These are phyloP conservation scores for Siniperca chuatsi DNA, from an alignment of 2,113 vertebrate genomes.

Conservation along the genomic window DNA sequence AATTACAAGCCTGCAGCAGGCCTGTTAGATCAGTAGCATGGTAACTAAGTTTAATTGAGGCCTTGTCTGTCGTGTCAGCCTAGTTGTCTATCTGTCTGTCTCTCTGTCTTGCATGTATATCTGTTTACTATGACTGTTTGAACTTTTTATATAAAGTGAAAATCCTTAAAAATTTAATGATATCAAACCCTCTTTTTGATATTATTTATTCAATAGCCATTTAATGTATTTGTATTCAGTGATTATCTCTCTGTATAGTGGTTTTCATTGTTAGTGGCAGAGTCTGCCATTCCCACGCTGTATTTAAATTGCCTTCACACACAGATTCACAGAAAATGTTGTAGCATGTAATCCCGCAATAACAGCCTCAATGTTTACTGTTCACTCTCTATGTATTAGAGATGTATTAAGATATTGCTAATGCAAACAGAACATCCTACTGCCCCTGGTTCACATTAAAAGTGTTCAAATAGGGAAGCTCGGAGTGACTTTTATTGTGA, in stretches of 20 bases:
- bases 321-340: neutral
- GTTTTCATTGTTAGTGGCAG: neutral
- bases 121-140: neutral
- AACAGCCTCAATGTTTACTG: neutral
- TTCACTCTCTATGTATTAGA: neutral
- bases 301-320: neutral
- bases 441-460: neutral
- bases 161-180: neutral
- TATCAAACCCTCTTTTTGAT: neutral
- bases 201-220: neutral
- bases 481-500: neutral
- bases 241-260: neutral
- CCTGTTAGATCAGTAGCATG: constrained; percentile 46
- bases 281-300: neutral
- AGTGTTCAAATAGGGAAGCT: neutral
- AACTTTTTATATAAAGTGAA: neutral
- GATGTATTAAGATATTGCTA: neutral
- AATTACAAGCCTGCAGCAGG: constrained; percentile 63
- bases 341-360: neutral
- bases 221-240: neutral
- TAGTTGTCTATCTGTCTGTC: constrained; percentile 2
- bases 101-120: neutral
- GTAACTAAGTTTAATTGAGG: constrained; percentile 55
- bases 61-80: constrained; percentile 19
- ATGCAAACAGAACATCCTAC: neutral